Evolutionary conservation across 1,140 invertebrate species (phyloP).

Genomic region (Drosophila kanapiae): DNA sequence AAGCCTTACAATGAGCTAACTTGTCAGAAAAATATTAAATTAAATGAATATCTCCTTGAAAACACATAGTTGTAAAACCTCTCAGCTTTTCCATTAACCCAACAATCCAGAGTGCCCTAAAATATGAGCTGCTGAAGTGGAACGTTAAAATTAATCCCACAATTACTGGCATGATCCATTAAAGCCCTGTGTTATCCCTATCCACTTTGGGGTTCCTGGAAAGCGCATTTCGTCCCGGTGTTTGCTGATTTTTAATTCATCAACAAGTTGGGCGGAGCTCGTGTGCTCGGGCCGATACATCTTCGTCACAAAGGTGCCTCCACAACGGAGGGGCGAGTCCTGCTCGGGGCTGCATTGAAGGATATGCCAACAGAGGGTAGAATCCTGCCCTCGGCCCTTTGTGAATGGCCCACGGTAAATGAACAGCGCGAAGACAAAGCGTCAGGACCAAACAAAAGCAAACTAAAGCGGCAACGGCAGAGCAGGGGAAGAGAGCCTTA

Average conservation of each 20-base stretch:
- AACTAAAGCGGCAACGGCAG: slow-evolving; percentile 40
- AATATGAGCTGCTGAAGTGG: not conserved
- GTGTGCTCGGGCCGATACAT: slow-evolving; percentile 60
- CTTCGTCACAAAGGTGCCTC: slow-evolving; percentile 67
- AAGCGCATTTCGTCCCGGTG: slow-evolving; percentile 38
- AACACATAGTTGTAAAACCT: not conserved
- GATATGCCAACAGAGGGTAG: slow-evolving; percentile 32
- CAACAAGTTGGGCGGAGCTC: slow-evolving; percentile 36
- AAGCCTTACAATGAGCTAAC: not conserved
- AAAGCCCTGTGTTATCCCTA: slow-evolving; percentile 32
- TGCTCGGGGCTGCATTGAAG: slow-evolving; percentile 20
- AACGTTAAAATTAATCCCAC: slow-evolving; percentile 37
- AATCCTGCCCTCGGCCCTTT: slow-evolving; percentile 43
- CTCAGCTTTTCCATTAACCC: too few relatives aligned
- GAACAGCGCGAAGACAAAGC: slow-evolving; percentile 72
- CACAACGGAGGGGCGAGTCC: not conserved
- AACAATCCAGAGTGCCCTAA: not conserved
- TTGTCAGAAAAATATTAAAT: not conserved
- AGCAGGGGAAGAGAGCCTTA: slow-evolving; percentile 2
- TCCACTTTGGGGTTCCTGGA: slow-evolving; percentile 12
- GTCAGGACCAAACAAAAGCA: slow-evolving; percentile 57
- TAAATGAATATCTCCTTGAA: not conserved
- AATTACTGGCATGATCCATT: slow-evolving; percentile 49
- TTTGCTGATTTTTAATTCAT: slow-evolving; percentile 77
- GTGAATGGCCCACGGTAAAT: slow-evolving; percentile 60